phyloP scores from a whole-genome alignment of 2,113 vertebrate species.

The Anolis carolinensis region DNA sequence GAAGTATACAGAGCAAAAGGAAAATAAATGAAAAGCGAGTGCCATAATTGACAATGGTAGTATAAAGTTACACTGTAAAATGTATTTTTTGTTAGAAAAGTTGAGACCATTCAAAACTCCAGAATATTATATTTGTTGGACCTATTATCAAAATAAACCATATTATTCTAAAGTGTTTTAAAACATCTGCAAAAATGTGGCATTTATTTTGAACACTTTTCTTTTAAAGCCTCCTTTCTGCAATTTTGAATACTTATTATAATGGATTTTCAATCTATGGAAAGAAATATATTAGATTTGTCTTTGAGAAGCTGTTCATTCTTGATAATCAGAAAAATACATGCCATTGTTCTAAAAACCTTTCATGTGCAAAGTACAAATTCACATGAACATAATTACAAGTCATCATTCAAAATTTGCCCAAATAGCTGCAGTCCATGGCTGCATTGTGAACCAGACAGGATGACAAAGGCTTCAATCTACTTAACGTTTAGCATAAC shows the following conservation, averaged over 20 bases:
- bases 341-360: not conserved
- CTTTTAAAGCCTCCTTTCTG: not conserved
- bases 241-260: not conserved
- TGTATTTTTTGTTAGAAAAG: not conserved
- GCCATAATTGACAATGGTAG: not conserved
- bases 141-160: not conserved
- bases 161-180: not conserved
- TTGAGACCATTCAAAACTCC: not conserved
- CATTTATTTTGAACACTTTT: not conserved
- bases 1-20: not conserved
- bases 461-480: not conserved
- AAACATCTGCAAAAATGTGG: not conserved
- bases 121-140: not conserved
- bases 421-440: not conserved
- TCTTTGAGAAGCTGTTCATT: not conserved
- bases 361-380: not conserved
- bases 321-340: not conserved
- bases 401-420: not conserved
- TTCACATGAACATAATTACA: not conserved
- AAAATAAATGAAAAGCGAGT: too few species aligned
- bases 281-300: constrained; percentile 11
- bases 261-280: not conserved
- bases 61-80: not conserved
- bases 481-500: not conserved
- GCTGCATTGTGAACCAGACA: not conserved